Conservation (phyloP, 53 echinoderm and acorn worm species). For the Holothuria scabra region DNA sequence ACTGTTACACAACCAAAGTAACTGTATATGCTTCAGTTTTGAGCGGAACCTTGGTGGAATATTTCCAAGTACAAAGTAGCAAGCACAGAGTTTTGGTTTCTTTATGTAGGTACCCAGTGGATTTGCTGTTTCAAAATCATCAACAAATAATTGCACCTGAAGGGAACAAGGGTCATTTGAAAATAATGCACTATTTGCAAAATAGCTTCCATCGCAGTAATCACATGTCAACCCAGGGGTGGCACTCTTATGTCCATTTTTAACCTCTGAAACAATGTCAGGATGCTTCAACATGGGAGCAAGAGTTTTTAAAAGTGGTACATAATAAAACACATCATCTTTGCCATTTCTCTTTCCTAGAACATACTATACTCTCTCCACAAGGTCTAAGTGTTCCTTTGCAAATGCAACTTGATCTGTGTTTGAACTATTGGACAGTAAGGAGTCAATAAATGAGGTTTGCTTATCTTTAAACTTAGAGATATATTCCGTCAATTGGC, state of each 20-base stretch:
- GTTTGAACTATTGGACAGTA: no score
- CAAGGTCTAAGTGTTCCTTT: no score
- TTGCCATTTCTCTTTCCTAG: neutral
- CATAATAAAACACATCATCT: slow-evolving; percentile 47
- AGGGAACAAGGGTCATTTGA: slow-evolving; percentile 16
- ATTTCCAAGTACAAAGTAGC: slow-evolving; percentile 64
- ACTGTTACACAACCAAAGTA: slow-evolving; percentile 7
- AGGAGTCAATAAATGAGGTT: no score
- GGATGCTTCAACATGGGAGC: slow-evolving; percentile 25
- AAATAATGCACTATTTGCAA: neutral
- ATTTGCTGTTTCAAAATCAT: slow-evolving; percentile 58
- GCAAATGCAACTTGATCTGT: no score
- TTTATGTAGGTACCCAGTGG: slow-evolving; percentile 58
- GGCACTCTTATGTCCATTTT: slow-evolving; percentile 39
- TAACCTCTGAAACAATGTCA: neutral
- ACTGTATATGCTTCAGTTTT: slow-evolving; percentile 58
- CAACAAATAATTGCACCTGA: slow-evolving; percentile 53
- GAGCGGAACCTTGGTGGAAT: slow-evolving; percentile 54
- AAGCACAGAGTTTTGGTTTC: slow-evolving; percentile 47
- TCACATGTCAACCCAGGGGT: slow-evolving; percentile 34
- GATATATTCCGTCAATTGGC: no score
- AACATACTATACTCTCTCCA: no score
- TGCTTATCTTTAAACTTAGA: no score
- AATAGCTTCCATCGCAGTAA: slow-evolving; percentile 51
- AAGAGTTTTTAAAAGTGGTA: no score